Percentiles rank a stretch among this genome's conserved stretches.
Conservation (phyloP, 2,888 invertebrate species). For the Carcina quercana region DNA sequence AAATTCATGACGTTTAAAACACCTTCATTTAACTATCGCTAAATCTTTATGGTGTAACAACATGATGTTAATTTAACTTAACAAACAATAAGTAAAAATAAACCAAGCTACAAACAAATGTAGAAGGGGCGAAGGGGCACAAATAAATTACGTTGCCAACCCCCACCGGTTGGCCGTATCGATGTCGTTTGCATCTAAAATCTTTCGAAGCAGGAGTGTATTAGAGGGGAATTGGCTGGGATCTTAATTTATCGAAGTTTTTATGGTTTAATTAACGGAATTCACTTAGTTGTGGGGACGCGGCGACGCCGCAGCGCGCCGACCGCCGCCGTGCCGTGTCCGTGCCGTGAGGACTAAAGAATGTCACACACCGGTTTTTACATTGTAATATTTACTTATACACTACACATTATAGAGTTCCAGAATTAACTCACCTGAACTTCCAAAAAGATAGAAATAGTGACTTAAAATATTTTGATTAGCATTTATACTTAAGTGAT, state of each 20-base stretch:
- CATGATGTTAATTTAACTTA: slow-evolving; percentile 24
- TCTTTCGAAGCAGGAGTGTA: slow-evolving; percentile 61
- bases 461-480: no score
- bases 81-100: slow-evolving; percentile 50
- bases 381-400: no score
- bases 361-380: no score
- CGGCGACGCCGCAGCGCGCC: slow-evolving; percentile 29
- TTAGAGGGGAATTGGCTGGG: slow-evolving; percentile 72
- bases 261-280: slow-evolving; percentile 77
- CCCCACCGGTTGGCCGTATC: slow-evolving; percentile 50
- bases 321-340: no score
- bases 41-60: slow-evolving; percentile 33
- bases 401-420: no score
- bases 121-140: slow-evolving; percentile 32
- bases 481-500: no score
- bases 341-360: no score
- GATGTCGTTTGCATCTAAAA: slow-evolving; percentile 71
- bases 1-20: no score
- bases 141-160: slow-evolving; percentile 49
- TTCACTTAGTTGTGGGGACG: slow-evolving; percentile 62
- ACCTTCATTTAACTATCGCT: no score
- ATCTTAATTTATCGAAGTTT: slow-evolving; percentile 76
- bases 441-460: no score
- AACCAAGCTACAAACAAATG: slow-evolving; percentile 62
- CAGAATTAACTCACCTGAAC: no score